Evolutionary conservation across 1,140 invertebrate genomes (phyloP).

Genomic region (Mesaphorura yosii): DNA sequence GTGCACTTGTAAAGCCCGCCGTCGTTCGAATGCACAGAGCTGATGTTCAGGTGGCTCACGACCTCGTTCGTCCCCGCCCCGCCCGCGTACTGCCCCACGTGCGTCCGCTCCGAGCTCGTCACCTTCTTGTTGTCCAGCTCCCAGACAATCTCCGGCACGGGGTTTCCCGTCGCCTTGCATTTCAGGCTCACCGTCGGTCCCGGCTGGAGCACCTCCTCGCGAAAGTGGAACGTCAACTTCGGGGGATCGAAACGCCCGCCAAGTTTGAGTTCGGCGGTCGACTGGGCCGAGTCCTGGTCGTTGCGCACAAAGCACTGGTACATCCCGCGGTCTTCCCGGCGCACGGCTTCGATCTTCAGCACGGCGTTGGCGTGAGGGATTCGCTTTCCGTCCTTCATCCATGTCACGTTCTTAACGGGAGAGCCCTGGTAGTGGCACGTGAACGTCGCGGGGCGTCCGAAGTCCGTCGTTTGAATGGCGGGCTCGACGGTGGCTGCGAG

Average conservation of each 20-base stretch:
- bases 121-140: slow-evolving; percentile 76
- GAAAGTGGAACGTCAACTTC: slow-evolving; percentile 71
- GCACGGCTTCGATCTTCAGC: slow-evolving; percentile 73
- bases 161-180: slow-evolving; percentile 74
- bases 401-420: slow-evolving; percentile 74
- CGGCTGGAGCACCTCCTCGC: slow-evolving; percentile 73
- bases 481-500: slow-evolving; percentile 77
- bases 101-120: slow-evolving; percentile 51
- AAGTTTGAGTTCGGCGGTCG: slow-evolving; percentile 79
- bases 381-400: slow-evolving; percentile 83
- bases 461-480: slow-evolving; percentile 79
- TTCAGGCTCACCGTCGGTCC: slow-evolving; percentile 71
- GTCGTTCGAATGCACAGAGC: slow-evolving; percentile 79
- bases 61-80: slow-evolving; percentile 84
- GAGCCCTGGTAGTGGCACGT: slow-evolving; percentile 78
- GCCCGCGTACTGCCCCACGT: slow-evolving; percentile 77
- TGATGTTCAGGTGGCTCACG: slow-evolving; percentile 85
- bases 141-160: slow-evolving; percentile 89
- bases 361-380: slow-evolving; percentile 57
- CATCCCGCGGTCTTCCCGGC: slow-evolving; percentile 93
- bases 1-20: slow-evolving; percentile 86
- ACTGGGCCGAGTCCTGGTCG: slow-evolving; percentile 84
- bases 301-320: slow-evolving; percentile 92
- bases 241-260: slow-evolving; percentile 84
- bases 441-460: slow-evolving; percentile 76